Base-by-base conservation (phyloP, 2,113 vertebrate genomes). In the Oncorhynchus tshawytscha region DNA sequence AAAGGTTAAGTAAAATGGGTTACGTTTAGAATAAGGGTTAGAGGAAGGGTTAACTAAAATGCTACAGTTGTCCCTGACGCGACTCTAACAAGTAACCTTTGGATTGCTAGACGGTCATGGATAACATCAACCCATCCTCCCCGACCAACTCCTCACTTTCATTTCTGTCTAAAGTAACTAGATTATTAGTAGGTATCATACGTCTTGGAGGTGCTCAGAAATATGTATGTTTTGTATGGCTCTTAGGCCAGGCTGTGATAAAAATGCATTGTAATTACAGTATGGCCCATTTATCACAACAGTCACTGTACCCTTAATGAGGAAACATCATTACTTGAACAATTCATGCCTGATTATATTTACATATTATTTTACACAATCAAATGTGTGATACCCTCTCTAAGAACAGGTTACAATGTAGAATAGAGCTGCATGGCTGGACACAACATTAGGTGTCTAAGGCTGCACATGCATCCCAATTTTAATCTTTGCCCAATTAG, bases 241-340 rank as follows among this genome's bases (percentile, higher is more conserved):
- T 45, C 62, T 34, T 20, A 34, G 39, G 13, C 27, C 60, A 64
- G 34, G 8, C n/a, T 64, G 22, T 62, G 77, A 60, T 62, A 48
- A 67, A 66, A 66, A 68, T 65, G 64, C 48, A 67, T 34, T 7
- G 1, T 67, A 72, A 70, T 27, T 29, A 67, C 13, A 39, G 34
- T 39, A 24, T 24, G 20, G 22, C 24, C 54, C 51, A 69, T 69
- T 69, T 68, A 73, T 69, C 77, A 73, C 25, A 22, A 31, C 45
- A 73, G 34, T 68, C 66, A 24, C 65, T 62, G 22, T 1, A 29
- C 27, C 22, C 34, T 39, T 67, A 68, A 48, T 70, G 24, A 62
- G 65, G 48, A 57, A 54, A 16, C 16, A 57, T 22, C 31, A 16
- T 39, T 39, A 11, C 15, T 66, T 5, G 15, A 68, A n/a, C 31